Conservation (phyloP, 2,797 vertebrate genomes). For the Premnoplex brunnescens region DNA sequence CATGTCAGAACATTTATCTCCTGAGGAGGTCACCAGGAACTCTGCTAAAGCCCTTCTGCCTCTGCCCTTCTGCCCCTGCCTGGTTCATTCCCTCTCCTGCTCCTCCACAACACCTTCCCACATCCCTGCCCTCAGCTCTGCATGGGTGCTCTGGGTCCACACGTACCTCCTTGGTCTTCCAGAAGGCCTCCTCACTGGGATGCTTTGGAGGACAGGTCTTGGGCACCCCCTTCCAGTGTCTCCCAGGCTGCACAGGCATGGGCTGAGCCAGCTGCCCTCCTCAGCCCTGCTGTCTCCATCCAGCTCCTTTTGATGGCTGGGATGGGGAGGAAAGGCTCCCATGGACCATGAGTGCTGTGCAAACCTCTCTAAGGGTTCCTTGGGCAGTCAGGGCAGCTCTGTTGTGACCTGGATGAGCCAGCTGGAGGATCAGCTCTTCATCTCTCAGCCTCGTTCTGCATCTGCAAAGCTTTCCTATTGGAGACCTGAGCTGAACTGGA, state of each 20-base stretch:
- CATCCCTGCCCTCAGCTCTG: background rate
- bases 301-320: background rate
- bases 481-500: background rate
- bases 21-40: background rate
- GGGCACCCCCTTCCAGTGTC: background rate
- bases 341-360: background rate
- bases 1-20: background rate
- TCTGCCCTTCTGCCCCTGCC: background rate
- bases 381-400: background rate
- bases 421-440: background rate
- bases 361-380: background rate
- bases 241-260: background rate
- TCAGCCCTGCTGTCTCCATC: background rate
- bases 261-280: background rate
- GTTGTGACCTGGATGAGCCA: background rate
- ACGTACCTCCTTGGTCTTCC: background rate
- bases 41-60: background rate
- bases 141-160: background rate
- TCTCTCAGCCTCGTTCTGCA: background rate
- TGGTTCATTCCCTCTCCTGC: background rate
- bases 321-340: background rate
- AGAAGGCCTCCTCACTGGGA: accelerated
- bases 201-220: background rate
- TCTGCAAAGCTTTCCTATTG: background rate
- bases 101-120: background rate